Percentiles rank a stretch among this genome's conserved stretches.
Conservation (phyloP, 1,140 invertebrate species). For the Zaprionus ghesquierei region DNA sequence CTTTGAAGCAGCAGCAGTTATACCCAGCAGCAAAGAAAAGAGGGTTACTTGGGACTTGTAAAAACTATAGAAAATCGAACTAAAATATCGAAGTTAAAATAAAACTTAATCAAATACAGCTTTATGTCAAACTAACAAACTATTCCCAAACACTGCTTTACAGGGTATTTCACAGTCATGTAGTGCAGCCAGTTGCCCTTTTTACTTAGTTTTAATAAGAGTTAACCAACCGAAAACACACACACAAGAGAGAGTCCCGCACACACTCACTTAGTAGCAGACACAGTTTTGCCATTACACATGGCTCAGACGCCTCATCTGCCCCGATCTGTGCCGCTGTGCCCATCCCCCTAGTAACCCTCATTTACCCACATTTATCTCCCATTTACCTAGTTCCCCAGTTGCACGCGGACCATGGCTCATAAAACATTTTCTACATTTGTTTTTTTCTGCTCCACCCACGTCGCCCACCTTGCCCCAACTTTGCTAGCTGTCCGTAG, state of each 20-base stretch:
- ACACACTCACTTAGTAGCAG: not conserved
- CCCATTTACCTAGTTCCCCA: not conserved
- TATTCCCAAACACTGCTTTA: too few relatives aligned
- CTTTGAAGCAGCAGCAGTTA: not conserved
- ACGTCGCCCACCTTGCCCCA: not conserved
- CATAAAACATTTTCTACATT: constrained; percentile 10
- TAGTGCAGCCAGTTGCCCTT: not conserved
- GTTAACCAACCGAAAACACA: constrained; percentile 29
- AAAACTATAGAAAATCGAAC: not conserved
- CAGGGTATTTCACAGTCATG: not conserved
- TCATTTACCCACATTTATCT: too few relatives aligned
- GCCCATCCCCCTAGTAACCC: too few relatives aligned
- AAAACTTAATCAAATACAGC: too few relatives aligned
- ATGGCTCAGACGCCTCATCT: not conserved
- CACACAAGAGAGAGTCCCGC: not conserved
- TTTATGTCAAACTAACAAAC: too few relatives aligned
- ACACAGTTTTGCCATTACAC: not conserved
- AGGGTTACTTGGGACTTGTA: not conserved
- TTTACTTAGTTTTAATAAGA: constrained; percentile 26
- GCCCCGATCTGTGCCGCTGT: not conserved
- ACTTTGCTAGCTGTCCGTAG: not conserved
- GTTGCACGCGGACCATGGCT: not conserved
- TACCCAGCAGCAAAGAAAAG: not conserved
- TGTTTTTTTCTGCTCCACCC: constrained; percentile 1
- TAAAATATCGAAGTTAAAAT: not conserved